phyloP scores from a whole-genome alignment of 2,113 vertebrate genomes.

The Ctenodactylus gundi region DNA sequence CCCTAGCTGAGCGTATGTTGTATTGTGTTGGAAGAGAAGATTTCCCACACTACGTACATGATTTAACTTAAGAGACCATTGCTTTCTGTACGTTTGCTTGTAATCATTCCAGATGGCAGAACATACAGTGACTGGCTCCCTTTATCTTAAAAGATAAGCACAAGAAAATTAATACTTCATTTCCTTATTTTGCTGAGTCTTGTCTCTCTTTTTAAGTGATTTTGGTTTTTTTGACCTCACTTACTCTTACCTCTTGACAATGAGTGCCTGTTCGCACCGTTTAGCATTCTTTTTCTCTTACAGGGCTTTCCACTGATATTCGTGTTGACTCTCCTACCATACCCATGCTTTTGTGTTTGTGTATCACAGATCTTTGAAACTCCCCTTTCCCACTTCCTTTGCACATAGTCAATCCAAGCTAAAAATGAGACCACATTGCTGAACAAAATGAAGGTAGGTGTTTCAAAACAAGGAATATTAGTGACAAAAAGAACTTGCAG shows the following conservation, averaged over 20 bases:
- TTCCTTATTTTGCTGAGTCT: not conserved
- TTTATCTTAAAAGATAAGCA: not conserved
- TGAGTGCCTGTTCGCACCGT: not conserved
- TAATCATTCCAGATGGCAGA: not conserved
- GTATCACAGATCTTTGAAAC: not conserved
- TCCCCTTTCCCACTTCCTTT: not conserved
- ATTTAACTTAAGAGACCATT: constrained; percentile 1
- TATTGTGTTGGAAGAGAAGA: not conserved
- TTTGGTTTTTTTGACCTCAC: not conserved
- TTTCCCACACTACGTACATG: not conserved
- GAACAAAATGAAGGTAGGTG: not conserved
- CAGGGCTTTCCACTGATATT: not conserved
- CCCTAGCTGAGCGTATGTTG: not conserved
- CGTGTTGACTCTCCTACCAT: not conserved
- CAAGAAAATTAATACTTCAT: not conserved
- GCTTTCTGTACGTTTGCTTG: not conserved
- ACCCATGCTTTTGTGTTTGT: not conserved
- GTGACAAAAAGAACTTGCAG: not conserved
- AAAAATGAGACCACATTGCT: not conserved
- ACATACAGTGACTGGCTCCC: not conserved
- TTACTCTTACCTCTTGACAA: not conserved
- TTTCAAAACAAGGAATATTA: not conserved
- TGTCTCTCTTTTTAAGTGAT: not conserved
- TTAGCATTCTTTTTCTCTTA: not conserved
- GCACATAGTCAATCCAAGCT: not conserved